Conservation (phyloP, 2,888 invertebrate genomes). For the Drosophila lutescens region DNA sequence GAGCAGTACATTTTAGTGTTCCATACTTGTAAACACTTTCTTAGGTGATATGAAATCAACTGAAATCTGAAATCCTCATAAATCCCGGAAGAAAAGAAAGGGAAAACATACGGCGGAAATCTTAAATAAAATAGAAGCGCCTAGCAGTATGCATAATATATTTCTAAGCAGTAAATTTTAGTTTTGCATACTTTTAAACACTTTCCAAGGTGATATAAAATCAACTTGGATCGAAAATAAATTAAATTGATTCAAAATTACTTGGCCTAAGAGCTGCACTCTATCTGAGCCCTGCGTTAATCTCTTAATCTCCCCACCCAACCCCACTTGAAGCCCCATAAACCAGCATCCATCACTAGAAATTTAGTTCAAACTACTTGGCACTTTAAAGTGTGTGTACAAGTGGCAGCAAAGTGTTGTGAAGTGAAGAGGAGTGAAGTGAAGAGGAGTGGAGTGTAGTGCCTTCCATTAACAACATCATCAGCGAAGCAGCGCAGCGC, state of each 20-base stretch:
- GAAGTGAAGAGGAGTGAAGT: background rate
- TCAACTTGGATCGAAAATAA: too few species aligned
- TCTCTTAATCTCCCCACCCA: constrained; percentile 6
- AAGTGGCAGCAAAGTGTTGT: constrained; percentile 2
- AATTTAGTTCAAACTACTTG: constrained; percentile 40
- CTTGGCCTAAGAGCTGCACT: background rate
- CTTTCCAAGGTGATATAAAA: too few species aligned
- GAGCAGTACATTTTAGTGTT: too few species aligned
- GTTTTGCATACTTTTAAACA: too few species aligned
- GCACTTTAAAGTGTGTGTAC: constrained; percentile 26
- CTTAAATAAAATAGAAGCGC: too few species aligned
- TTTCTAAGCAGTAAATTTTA: too few species aligned
- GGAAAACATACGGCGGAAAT: too few species aligned
- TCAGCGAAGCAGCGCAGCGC: constrained; percentile 4
- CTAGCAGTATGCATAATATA: too few species aligned
- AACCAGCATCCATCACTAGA: constrained; percentile 34
- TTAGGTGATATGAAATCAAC: too few species aligned
- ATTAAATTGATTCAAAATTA: constrained; percentile 5
- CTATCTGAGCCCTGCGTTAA: constrained; percentile 2
- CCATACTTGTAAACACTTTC: too few species aligned
- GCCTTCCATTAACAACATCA: constrained; percentile 33
- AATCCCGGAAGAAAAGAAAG: too few species aligned
- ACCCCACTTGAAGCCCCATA: constrained; percentile 16
- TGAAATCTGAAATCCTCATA: too few species aligned
- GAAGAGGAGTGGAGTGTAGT: background rate